These are phyloP conservation scores for Colaptes auratus DNA, from an alignment of 2,113 vertebrate genomes.

Conservation along the genomic window DNA sequence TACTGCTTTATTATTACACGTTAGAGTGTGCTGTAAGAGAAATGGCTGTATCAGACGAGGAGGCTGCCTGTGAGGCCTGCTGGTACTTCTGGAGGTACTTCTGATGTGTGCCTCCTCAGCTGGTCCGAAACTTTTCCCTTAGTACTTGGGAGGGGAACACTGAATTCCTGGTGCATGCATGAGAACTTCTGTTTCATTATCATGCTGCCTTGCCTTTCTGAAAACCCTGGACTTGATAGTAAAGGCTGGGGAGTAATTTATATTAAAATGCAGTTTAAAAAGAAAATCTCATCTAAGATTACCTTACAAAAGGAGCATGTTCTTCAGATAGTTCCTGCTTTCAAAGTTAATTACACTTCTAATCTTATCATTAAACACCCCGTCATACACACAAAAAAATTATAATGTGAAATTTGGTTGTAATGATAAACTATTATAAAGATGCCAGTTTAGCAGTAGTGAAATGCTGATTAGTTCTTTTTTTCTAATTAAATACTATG, in stretches of 20 bases:
- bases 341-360: neutral
- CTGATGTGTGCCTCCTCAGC: constrained; percentile 6
- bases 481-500: neutral
- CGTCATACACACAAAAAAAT: neutral
- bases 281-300: neutral
- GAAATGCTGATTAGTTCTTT: neutral
- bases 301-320: neutral
- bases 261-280: neutral
- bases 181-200: neutral
- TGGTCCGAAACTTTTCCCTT: neutral
- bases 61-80: neutral
- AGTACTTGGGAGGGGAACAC: neutral
- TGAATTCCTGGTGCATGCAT: neutral
- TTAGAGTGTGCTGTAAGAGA: neutral
- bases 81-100: constrained; percentile 1
- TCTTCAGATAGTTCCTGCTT: neutral
- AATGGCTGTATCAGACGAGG: neutral
- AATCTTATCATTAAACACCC: neutral
- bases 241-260: neutral
- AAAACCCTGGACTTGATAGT: neutral
- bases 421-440: neutral
- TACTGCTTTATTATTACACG: neutral
- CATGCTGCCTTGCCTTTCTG: neutral
- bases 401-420: neutral
- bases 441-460: neutral